Evolutionary conservation across 2,888 invertebrate species (phyloP).

Genomic region (Cephus spinipes): DNA sequence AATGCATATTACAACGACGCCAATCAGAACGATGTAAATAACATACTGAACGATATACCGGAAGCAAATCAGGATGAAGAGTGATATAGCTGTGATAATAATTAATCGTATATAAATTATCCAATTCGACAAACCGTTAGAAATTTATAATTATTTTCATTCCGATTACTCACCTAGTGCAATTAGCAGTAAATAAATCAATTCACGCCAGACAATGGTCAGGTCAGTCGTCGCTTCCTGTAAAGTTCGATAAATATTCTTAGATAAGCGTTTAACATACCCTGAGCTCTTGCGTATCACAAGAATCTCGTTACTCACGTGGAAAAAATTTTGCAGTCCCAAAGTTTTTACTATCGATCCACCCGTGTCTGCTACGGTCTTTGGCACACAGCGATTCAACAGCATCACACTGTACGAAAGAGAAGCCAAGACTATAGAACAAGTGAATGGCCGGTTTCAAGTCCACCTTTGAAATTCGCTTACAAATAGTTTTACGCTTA

Average conservation of each 20-base stretch:
- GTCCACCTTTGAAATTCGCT: too few species aligned
- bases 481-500: too few species aligned
- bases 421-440: slow-evolving; percentile 14
- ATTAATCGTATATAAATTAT: background rate
- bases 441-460: too few species aligned
- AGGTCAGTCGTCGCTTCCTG: slow-evolving; percentile 74
- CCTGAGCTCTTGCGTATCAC: too few species aligned
- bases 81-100: slow-evolving; percentile 68
- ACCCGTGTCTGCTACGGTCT: slow-evolving; percentile 60
- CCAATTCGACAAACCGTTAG: too few species aligned
- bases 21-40: slow-evolving; percentile 73
- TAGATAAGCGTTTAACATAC: background rate
- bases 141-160: too few species aligned
- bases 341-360: slow-evolving; percentile 67
- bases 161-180: slow-evolving; percentile 69
- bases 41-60: slow-evolving; percentile 72
- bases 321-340: slow-evolving; percentile 69
- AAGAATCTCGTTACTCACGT: slow-evolving; percentile 53
- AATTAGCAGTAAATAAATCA: slow-evolving; percentile 72
- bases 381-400: slow-evolving; percentile 70
- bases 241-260: slow-evolving; percentile 40
- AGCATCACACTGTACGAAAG: slow-evolving; percentile 66
- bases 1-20: slow-evolving; percentile 68
- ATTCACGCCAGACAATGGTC: slow-evolving; percentile 71
- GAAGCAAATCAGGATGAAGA: slow-evolving; percentile 70